A percentile compares a stretch with the other conserved stretches of the same genome.
Evolutionary conservation across 2,888 invertebrate species (phyloP).

Genomic region (Dynastes hyllus): DNA sequence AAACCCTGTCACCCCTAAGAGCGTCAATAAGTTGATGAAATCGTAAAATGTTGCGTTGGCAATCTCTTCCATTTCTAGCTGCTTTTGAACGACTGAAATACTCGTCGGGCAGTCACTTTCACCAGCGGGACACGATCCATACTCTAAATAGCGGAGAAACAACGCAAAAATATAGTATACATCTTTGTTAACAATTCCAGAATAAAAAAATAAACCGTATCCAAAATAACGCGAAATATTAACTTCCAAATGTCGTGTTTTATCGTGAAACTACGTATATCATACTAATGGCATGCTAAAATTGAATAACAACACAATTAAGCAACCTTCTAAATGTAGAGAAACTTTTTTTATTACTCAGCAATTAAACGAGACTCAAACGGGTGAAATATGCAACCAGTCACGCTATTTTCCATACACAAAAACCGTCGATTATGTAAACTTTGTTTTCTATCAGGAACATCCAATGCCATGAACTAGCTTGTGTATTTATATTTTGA

Average conservation of each 20-base stretch:
- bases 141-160: slow-evolving; percentile 39
- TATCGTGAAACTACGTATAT: not conserved
- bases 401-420: slow-evolving; percentile 2
- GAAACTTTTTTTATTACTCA: slow-evolving; percentile 25
- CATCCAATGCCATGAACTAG: not conserved
- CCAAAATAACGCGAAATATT: not conserved
- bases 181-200: not conserved
- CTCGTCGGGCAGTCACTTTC: slow-evolving; percentile 43
- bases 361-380: not conserved
- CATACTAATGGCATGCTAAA: not conserved
- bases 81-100: slow-evolving; percentile 39
- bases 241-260: not conserved
- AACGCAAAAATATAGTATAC: not conserved
- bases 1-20: slow-evolving; percentile 76
- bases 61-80: slow-evolving; percentile 44
- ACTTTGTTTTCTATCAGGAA: not conserved
- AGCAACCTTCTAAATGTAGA: not conserved
- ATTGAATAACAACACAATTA: not conserved
- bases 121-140: slow-evolving; percentile 49
- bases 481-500: not conserved
- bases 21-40: slow-evolving; percentile 49
- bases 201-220: not conserved
- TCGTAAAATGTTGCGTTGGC: slow-evolving; percentile 25
- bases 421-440: not conserved
- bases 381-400: slow-evolving; percentile 24